A percentile compares a stretch with the other conserved stretches of the same genome.
phyloP scores from a whole-genome alignment of 2,113 vertebrate genomes.

The Parus major region DNA sequence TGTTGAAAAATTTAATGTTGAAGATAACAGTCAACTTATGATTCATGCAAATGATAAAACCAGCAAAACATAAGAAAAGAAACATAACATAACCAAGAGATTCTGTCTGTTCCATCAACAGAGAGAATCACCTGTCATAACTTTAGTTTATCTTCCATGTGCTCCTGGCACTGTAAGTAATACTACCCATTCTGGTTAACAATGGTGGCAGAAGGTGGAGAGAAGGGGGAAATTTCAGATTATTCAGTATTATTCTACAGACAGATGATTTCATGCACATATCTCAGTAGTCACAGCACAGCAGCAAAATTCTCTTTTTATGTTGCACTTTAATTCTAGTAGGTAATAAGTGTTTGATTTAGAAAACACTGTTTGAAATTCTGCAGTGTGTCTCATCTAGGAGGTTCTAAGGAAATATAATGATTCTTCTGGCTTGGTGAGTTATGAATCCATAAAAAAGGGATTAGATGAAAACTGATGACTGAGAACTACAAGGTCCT shows the following conservation, averaged over 20 bases:
- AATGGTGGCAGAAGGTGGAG: neutral
- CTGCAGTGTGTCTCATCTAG: neutral
- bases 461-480: neutral
- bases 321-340: neutral
- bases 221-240: neutral
- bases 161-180: neutral
- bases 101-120: neutral
- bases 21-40: neutral
- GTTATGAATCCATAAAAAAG: neutral
- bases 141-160: neutral
- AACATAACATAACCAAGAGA: neutral
- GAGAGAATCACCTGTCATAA: neutral
- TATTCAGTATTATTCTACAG: neutral
- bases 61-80: neutral
- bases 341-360: neutral
- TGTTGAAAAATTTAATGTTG: neutral
- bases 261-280: neutral
- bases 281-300: neutral
- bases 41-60: neutral
- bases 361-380: neutral
- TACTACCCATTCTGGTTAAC: neutral
- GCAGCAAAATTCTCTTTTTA: neutral
- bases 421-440: neutral
- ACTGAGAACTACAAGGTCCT: neutral
- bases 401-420: neutral